Evolutionary conservation across 92 coral and sea anemone genomes (phyloP), one percentile per base, ranked within the genome.

Genomic region (Heliopora coerulea): DNA sequence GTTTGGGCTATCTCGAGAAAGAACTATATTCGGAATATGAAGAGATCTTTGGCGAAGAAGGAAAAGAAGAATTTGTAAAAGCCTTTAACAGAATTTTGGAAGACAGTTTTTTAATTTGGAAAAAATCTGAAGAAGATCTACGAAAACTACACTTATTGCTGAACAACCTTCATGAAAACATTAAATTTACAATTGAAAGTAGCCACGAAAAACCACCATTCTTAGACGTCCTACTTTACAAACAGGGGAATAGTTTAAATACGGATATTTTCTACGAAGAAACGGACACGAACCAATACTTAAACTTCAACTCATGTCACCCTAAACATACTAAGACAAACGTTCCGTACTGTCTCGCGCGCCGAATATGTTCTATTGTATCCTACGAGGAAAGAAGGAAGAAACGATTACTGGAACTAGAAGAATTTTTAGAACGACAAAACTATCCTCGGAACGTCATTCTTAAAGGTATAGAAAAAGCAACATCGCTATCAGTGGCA

Each of bases 111-210:
- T 5, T 17, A 50, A 50, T 50, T 23, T 50, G 58, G 58, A 23
- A 21, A 26, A 29, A 46, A 8, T 24, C 29, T 25, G 74, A 74
- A 56, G 60, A 44, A 18, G 33, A 5, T 44, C 27, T 46, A 40
- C 13, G 24, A 12, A 56, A 58, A 21, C n/a, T 75, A 1, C 59
- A 37, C 41, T 0, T 24, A 28, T 10, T 75, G 32, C 0, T 75
- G 27, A 75, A 75, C 25, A 75, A 32, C 29, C n/a, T n/a, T n/a
- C n/a, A n/a, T n/a, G n/a, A n/a, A 42, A 6, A 40, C 0, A 62
- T 59, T 35, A 59, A 75, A 39, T 59, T 75, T 46, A 48, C 72
- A 3, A 44, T 59, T 56, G 72, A 75, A 42, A 41, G 17, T 11
- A 24, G 44, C 46, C 0, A 46, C 0, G 1, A 10, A 26, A 34